These are phyloP conservation scores for Trachelus iudaicus DNA, from an alignment of 2,888 invertebrate species.

Conservation along the genomic window DNA sequence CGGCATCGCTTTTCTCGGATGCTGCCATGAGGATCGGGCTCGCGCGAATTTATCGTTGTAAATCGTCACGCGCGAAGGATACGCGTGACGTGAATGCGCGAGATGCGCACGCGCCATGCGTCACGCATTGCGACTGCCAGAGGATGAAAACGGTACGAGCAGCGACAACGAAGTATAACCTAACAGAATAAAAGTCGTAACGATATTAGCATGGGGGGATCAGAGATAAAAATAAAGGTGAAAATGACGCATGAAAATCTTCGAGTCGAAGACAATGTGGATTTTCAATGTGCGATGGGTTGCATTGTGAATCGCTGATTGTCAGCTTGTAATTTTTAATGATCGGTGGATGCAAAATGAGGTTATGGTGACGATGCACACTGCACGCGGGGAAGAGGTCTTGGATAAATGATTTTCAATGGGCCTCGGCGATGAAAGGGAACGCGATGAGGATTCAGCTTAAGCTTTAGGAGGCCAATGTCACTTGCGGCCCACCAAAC, in stretches of 20 bases:
- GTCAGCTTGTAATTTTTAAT: background rate
- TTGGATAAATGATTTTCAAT: background rate
- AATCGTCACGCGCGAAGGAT: slow-evolving; percentile 48
- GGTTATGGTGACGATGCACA: background rate
- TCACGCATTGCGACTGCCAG: background rate
- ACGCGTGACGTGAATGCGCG: slow-evolving; percentile 17
- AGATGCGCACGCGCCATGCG: slow-evolving; percentile 34
- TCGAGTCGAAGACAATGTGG: background rate
- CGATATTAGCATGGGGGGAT: background rate
- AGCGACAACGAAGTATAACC: background rate
- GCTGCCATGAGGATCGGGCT: slow-evolving; percentile 49
- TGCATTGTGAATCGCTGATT: background rate
- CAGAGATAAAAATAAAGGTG: background rate
- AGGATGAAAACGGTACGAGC: background rate
- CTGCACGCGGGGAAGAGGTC: background rate
- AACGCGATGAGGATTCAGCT: slow-evolving; percentile 44
- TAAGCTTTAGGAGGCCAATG: slow-evolving; percentile 62
- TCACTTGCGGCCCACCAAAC: slow-evolving; percentile 37
- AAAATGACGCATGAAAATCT: background rate
- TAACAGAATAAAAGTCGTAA: background rate
- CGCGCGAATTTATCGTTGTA: slow-evolving; percentile 52
- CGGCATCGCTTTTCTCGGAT: slow-evolving; percentile 35
- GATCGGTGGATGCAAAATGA: background rate
- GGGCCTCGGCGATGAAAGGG: background rate
- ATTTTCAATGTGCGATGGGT: background rate